Conservation (phyloP, 2,888 invertebrate genomes). For the Drosophila anomalipes region DNA sequence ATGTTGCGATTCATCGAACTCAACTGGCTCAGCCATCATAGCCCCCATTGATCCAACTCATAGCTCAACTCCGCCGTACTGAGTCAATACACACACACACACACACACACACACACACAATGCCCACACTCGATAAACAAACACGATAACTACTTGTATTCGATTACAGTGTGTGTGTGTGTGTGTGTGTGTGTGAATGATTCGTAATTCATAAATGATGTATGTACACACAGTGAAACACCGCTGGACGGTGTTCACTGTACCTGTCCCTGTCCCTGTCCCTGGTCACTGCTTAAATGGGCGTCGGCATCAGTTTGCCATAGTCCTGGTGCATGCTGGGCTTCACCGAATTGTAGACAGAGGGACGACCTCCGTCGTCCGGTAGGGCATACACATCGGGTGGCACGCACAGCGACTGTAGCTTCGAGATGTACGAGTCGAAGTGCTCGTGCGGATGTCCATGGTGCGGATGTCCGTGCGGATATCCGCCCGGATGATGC, state of each 20-base stretch:
- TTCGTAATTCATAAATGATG: slow-evolving; percentile 3
- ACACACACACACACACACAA: not conserved
- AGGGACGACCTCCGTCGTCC: slow-evolving; percentile 91
- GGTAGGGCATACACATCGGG: slow-evolving; percentile 92
- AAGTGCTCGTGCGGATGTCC: slow-evolving; percentile 93
- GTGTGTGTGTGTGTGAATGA: not conserved
- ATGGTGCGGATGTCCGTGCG: slow-evolving; percentile 85
- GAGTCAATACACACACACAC: not conserved
- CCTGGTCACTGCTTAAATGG: slow-evolving; percentile 88
- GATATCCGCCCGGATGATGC: slow-evolving; percentile 82
- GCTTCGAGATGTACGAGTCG: slow-evolving; percentile 95
- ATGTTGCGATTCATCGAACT: not conserved
- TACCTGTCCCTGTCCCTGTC: not conserved
- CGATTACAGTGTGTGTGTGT: not conserved
- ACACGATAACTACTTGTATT: not conserved
- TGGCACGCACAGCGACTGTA: slow-evolving; percentile 95
- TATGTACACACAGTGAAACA: slow-evolving; percentile 15
- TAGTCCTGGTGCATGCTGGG: slow-evolving; percentile 95
- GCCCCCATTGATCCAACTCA: not conserved
- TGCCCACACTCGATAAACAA: not conserved
- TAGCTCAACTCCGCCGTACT: not conserved
- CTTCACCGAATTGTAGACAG: slow-evolving; percentile 94
- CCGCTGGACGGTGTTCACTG: not conserved
- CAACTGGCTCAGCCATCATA: not conserved
- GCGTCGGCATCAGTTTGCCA: slow-evolving; percentile 92